Evolutionary conservation across 2,888 invertebrate genomes (phyloP).

Genomic region (Cinara cedri): DNA sequence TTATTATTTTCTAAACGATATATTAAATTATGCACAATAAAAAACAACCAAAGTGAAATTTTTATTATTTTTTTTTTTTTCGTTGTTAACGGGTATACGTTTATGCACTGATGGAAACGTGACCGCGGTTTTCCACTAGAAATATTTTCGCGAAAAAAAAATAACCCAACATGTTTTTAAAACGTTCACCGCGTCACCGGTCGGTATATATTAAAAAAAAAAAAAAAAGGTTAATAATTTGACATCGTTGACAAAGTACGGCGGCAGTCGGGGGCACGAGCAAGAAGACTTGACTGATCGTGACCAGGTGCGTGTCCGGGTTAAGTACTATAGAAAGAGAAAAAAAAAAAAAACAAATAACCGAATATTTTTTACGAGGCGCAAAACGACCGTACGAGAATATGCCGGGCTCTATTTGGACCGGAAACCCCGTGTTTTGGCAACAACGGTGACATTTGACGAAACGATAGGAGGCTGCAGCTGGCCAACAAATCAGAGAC

Average conservation of each 20-base stretch:
- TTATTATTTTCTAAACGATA: too few relatives aligned
- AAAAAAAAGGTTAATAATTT: conserved; percentile 12
- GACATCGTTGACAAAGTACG: conserved; percentile 26
- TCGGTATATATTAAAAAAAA: too few relatives aligned
- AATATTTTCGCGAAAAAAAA: too few relatives aligned
- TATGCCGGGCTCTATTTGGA: background rate
- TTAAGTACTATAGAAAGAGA: conserved; percentile 13
- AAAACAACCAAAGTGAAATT: too few relatives aligned
- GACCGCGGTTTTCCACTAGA: too few relatives aligned
- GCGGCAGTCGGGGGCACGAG: background rate
- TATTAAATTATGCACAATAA: too few relatives aligned
- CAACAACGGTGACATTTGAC: conserved; percentile 19
- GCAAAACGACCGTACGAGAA: conserved; percentile 26
- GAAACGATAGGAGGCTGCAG: too few relatives aligned
- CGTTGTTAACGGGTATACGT: too few relatives aligned
- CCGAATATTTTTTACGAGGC: conserved; percentile 14
- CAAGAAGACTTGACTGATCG: conserved; percentile 13
- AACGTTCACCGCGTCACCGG: too few relatives aligned
- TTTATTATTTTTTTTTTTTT: too few relatives aligned
- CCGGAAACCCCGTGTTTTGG: background rate
- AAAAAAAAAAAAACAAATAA: conserved; percentile 4
- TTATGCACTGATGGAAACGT: too few relatives aligned
- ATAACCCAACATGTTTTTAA: too few relatives aligned
- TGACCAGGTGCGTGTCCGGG: conserved; percentile 22
- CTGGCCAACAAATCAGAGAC: conserved; percentile 22